Conservation (phyloP, 2,113 vertebrate genomes). For the Lynx canadensis region DNA sequence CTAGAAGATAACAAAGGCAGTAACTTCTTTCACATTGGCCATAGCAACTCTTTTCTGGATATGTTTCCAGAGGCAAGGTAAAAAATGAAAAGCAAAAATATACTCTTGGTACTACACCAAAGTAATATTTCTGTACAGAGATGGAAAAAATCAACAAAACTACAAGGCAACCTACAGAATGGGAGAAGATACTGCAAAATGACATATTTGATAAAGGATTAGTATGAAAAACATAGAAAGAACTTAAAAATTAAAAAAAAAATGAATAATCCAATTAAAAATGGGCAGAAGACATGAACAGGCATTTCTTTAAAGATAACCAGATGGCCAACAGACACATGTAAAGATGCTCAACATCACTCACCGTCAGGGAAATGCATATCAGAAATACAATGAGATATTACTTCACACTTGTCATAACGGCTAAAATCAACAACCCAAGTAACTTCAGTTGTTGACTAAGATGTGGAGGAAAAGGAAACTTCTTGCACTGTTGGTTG, state of each 20-base stretch:
- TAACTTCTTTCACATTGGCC: too few species aligned
- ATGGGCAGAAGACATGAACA: background rate
- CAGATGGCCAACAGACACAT: background rate
- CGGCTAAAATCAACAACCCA: background rate
- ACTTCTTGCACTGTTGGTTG: background rate
- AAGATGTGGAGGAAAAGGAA: background rate
- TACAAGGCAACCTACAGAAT: background rate
- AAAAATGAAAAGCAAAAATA: too few species aligned
- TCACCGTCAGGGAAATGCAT: background rate
- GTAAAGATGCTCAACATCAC: background rate
- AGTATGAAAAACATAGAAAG: background rate
- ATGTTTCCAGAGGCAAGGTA: too few species aligned
- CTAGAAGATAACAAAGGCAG: too few species aligned
- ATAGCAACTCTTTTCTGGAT: too few species aligned
- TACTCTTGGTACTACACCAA: background rate
- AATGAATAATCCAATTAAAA: background rate
- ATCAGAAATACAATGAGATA: background rate
- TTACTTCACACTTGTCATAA: background rate
- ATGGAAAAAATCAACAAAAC: background rate
- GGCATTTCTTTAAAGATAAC: background rate
- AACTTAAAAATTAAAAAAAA: background rate
- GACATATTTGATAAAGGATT: background rate
- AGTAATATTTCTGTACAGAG: background rate
- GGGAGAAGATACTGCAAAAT: background rate
- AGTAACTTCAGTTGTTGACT: background rate